A percentile compares a stretch with the other conserved stretches of the same genome.
Evolutionary conservation across 2,888 invertebrate genomes (phyloP).

Genomic region (Chromoteleia sp.): DNA sequence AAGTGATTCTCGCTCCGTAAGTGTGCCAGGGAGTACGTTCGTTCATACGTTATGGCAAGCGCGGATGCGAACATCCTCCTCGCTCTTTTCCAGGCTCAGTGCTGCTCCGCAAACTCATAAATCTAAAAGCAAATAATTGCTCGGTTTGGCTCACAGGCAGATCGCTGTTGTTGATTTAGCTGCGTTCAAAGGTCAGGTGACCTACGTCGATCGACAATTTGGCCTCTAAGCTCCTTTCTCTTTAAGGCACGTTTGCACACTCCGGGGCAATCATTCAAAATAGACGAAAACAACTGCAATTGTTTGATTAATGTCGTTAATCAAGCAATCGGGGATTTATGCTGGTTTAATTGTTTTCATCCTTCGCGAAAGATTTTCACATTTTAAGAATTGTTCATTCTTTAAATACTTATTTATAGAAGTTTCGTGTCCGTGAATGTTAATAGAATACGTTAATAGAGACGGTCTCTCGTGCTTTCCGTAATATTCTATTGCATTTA

Average conservation of each 20-base stretch:
- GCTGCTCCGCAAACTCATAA: constrained; percentile 81
- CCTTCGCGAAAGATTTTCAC: background rate
- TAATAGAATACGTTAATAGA: too few species aligned
- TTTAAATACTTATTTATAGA: too few species aligned
- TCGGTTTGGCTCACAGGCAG: constrained; percentile 77
- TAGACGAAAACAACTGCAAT: constrained; percentile 34
- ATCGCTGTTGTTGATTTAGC: constrained; percentile 82
- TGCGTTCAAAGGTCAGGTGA: constrained; percentile 80
- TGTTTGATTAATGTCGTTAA: constrained; percentile 54
- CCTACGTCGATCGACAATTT: constrained; percentile 65
- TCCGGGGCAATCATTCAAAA: constrained; percentile 24
- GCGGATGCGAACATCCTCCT: constrained; percentile 61
- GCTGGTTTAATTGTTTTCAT: constrained; percentile 6
- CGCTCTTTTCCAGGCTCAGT: constrained; percentile 64
- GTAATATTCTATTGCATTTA: too few species aligned
- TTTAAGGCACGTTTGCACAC: constrained; percentile 31
- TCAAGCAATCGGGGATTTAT: constrained; percentile 33
- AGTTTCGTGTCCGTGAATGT: too few species aligned
- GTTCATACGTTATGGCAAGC: constrained; percentile 50
- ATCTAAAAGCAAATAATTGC: constrained; percentile 84
- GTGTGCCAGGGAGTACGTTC: constrained; percentile 49
- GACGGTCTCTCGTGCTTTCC: too few species aligned
- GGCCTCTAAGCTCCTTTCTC: constrained; percentile 58
- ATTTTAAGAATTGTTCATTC: too few species aligned
- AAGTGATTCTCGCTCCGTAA: constrained; percentile 79